Evolutionary conservation across 2,113 vertebrate genomes (phyloP).

Genomic region (Rhegmatorhina hoffmannsi): DNA sequence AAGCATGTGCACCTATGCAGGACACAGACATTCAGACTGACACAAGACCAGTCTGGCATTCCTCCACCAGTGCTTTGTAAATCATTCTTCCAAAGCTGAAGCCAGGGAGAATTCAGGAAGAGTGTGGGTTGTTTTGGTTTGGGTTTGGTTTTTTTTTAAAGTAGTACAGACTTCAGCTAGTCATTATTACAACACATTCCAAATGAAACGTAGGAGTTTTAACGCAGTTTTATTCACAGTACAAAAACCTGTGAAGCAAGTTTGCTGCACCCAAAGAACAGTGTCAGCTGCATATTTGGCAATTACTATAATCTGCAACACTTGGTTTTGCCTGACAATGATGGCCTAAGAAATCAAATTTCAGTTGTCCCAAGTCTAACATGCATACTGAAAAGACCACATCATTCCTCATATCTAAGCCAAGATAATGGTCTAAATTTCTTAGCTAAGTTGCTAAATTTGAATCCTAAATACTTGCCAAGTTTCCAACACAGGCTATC

Average conservation of each 20-base stretch:
- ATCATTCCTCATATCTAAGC: not conserved
- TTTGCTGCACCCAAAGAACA: not conserved
- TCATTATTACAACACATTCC: not conserved
- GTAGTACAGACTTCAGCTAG: not conserved
- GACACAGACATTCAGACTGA: not conserved
- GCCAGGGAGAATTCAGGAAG: not conserved
- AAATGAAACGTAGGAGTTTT: not conserved
- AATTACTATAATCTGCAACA: not conserved
- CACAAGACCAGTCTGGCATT: not conserved
- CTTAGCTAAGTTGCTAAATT: not conserved
- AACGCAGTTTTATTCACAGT: not conserved
- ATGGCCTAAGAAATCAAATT: not conserved
- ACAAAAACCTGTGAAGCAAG: not conserved
- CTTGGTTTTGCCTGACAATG: not conserved
- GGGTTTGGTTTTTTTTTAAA: not conserved
- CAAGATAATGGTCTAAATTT: not conserved
- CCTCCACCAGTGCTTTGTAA: not conserved
- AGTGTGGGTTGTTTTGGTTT: fast-evolving
- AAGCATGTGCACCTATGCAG: not conserved
- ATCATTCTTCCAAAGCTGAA: not conserved
- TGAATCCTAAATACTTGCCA: not conserved
- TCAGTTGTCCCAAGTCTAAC: not conserved
- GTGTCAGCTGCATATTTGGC: not conserved
- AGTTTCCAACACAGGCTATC: not conserved
- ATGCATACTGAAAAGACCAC: not conserved